A percentile compares a stretch with the other conserved stretches of the same genome.
These are phyloP conservation scores for Salvator merianae DNA, from an alignment of 2,113 vertebrate genomes.

Conservation along the genomic window DNA sequence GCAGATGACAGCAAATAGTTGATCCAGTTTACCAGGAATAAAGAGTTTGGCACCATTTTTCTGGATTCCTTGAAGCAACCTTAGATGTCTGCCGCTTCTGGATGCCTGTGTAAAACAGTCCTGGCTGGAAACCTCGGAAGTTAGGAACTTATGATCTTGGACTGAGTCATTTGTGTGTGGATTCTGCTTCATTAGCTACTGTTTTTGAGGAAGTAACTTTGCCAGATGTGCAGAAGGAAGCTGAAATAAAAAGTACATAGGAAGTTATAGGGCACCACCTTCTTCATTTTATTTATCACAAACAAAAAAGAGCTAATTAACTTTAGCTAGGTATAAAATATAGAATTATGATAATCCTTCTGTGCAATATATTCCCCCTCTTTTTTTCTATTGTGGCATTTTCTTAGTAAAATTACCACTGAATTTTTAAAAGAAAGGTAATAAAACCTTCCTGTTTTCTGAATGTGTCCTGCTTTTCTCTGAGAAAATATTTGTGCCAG, in stretches of 20 bases:
- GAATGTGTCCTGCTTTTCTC: constrained; percentile 14
- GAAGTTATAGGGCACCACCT: neutral
- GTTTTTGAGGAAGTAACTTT: neutral
- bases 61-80: too few species aligned
- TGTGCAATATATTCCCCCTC: neutral
- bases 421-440: constrained; percentile 4
- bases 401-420: constrained; percentile 3
- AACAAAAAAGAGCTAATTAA: neutral
- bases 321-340: neutral
- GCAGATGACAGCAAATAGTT: too few species aligned
- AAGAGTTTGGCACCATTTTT: too few species aligned
- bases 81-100: too few species aligned
- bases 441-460: constrained; percentile 20
- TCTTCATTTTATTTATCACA: neutral
- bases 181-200: neutral
- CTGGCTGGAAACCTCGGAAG: too few species aligned
- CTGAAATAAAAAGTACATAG: neutral
- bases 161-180: neutral
- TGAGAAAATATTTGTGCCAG: constrained; percentile 8
- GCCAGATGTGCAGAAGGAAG: neutral
- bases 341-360: constrained; percentile 15
- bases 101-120: too few species aligned
- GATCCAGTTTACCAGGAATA: too few species aligned
- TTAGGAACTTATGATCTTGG: too few species aligned
- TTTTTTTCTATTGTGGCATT: neutral